Percentiles rank a stretch among this genome's conserved stretches.
phyloP scores from a whole-genome alignment of 2,797 vertebrate genomes.

The Enoplosus armatus region DNA sequence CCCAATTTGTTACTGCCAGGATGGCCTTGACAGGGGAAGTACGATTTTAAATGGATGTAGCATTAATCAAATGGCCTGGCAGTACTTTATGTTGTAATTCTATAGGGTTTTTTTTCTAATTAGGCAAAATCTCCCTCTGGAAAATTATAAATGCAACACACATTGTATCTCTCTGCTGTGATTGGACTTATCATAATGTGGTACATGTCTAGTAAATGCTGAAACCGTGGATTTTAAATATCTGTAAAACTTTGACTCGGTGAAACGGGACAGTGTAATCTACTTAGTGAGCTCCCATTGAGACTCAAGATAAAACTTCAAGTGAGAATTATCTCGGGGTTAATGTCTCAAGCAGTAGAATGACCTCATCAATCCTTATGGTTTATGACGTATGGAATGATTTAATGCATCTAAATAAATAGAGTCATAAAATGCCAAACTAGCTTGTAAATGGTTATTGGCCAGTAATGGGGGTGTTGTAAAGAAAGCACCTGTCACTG shows the following conservation, averaged over 20 bases:
- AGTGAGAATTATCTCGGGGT: constrained; percentile 22
- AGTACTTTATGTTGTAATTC: constrained; percentile 37
- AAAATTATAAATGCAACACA: constrained; percentile 43
- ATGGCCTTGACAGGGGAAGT: constrained; percentile 56
- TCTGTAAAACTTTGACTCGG: constrained; percentile 32
- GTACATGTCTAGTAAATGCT: constrained; percentile 27
- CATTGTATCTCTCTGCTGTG: constrained; percentile 28
- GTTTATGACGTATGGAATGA: constrained; percentile 66
- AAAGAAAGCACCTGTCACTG: constrained; percentile 60
- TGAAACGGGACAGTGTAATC: constrained; percentile 44
- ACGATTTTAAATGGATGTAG: constrained; percentile 50
- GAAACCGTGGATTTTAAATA: constrained; percentile 47
- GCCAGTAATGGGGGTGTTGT: constrained; percentile 26
- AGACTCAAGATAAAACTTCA: constrained; percentile 25
- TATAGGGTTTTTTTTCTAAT: constrained; percentile 49
- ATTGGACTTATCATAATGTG: constrained; percentile 24
- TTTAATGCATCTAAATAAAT: constrained; percentile 69
- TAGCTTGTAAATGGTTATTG: constrained; percentile 65
- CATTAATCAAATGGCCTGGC: constrained; percentile 59
- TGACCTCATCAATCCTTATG: constrained; percentile 23
- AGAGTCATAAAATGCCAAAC: constrained; percentile 60
- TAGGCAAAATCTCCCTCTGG: constrained; percentile 37
- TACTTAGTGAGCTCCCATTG: constrained; percentile 22
- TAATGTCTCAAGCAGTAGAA: constrained; percentile 43
- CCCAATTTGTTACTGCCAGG: constrained; percentile 70